Conservation (phyloP, 2,888 invertebrate genomes). For the Phyllotreta cruciferae region DNA sequence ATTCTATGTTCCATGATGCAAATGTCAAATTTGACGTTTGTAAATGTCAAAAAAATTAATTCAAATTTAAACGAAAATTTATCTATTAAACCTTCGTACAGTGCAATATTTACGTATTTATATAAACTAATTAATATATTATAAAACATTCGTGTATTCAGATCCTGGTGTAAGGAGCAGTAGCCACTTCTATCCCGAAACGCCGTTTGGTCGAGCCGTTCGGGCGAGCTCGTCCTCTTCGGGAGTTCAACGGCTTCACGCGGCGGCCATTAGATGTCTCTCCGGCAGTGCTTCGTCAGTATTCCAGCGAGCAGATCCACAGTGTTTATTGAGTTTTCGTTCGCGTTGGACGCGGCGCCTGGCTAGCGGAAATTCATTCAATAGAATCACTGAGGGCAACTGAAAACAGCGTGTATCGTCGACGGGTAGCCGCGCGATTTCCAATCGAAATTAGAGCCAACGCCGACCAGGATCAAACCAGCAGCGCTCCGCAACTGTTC, state of each 20-base stretch:
- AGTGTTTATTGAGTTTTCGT: constrained; percentile 39
- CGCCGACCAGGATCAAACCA: not conserved
- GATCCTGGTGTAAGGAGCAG: too few species aligned
- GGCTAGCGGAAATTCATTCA: constrained; percentile 26
- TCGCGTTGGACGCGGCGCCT: constrained; percentile 25
- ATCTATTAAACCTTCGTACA: too few species aligned
- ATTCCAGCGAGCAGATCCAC: constrained; percentile 17
- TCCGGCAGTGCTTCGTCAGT: constrained; percentile 32
- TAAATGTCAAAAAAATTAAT: too few species aligned
- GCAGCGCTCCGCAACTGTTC: too few species aligned
- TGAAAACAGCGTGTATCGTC: constrained; percentile 33
- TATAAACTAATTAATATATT: too few species aligned
- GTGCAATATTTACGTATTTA: too few species aligned
- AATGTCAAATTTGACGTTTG: too few species aligned
- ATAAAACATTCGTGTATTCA: too few species aligned
- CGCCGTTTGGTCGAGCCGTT: constrained; percentile 8
- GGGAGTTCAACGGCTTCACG: constrained; percentile 28
- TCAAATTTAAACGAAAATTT: too few species aligned
- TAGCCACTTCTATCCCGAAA: too few species aligned
- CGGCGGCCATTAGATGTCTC: constrained; percentile 35
- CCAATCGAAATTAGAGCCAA: constrained; percentile 18
- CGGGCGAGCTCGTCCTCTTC: constrained; percentile 21
- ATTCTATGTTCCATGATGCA: too few species aligned
- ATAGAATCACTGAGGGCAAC: constrained; percentile 33
- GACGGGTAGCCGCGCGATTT: constrained; percentile 24